A percentile compares a stretch with the other conserved stretches of the same genome.
These are phyloP conservation scores for Scomber colias DNA, from an alignment of 2,113 vertebrate genomes.

Conservation along the genomic window DNA sequence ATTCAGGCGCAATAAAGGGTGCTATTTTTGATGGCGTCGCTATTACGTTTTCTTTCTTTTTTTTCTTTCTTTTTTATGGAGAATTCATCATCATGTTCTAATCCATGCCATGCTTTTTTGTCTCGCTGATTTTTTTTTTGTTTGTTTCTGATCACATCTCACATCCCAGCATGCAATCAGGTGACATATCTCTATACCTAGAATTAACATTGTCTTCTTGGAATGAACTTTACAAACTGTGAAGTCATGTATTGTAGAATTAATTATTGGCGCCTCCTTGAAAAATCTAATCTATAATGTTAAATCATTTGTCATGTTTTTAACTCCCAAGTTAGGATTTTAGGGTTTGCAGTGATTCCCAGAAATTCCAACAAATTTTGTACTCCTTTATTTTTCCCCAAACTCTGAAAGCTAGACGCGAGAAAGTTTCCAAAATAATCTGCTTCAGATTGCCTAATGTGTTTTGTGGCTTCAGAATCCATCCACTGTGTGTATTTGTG, in stretches of 20 bases:
- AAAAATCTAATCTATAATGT: too few relatives aligned
- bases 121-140: neutral
- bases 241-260: too few relatives aligned
- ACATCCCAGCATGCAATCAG: neutral
- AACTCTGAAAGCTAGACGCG: neutral
- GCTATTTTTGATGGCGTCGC: constrained; percentile 28
- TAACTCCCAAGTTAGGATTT: neutral
- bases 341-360: neutral
- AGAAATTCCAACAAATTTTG: neutral
- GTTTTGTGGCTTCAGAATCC: neutral
- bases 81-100: neutral
- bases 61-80: neutral
- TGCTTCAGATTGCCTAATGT: neutral
- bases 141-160: neutral
- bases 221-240: neutral
- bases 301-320: too few relatives aligned
- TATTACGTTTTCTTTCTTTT: neutral
- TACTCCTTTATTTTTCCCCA: neutral
- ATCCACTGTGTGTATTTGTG: neutral
- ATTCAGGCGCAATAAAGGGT: constrained; percentile 38
- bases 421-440: neutral
- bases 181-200: neutral
- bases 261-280: too few relatives aligned
- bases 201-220: neutral
- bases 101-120: neutral